A percentile compares a stretch with the other conserved stretches of the same genome.
Evolutionary conservation across 2,888 invertebrate genomes (phyloP).

Genomic region (Lymantria dispar): DNA sequence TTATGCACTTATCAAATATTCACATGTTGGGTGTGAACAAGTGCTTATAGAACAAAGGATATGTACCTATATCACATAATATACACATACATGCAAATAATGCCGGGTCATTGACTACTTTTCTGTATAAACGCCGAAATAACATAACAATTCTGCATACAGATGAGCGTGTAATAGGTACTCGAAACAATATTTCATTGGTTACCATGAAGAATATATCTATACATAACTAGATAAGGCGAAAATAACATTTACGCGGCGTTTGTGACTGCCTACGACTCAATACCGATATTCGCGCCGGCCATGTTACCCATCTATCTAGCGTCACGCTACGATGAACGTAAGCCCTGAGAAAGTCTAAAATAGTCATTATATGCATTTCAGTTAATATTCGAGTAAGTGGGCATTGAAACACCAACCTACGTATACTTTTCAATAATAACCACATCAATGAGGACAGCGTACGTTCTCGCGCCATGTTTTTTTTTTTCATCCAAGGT

Average conservation of each 20-base stretch:
- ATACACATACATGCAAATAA: conserved; percentile 70
- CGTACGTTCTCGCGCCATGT: conserved; percentile 78
- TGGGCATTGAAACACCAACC: conserved; percentile 27
- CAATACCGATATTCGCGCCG: conserved; percentile 69
- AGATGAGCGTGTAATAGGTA: neutral
- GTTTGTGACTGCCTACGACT: conserved; percentile 54
- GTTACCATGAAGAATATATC: conserved; percentile 24
- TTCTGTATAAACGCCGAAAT: conserved; percentile 49
- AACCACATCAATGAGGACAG: conserved; percentile 54
- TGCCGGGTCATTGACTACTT: conserved; percentile 76
- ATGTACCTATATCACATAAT: conserved; percentile 37
- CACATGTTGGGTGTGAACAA: conserved; percentile 18
- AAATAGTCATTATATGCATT: conserved; percentile 59
- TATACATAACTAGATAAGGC: conserved; percentile 27
- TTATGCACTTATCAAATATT: conserved; percentile 13
- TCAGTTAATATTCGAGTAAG: conserved; percentile 54
- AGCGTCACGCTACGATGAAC: conserved; percentile 76
- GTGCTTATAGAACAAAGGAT: conserved; percentile 59
- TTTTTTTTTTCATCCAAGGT: conserved; percentile 77
- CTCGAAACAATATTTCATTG: conserved; percentile 27
- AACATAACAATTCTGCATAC: conserved; percentile 39
- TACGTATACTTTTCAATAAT: conserved; percentile 37
- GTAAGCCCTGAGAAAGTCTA: conserved; percentile 63
- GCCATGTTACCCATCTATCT: conserved; percentile 71
- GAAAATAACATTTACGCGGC: conserved; percentile 47